phyloP scores from a whole-genome alignment of 2,113 vertebrate genomes.

The Prunella fulvescens region DNA sequence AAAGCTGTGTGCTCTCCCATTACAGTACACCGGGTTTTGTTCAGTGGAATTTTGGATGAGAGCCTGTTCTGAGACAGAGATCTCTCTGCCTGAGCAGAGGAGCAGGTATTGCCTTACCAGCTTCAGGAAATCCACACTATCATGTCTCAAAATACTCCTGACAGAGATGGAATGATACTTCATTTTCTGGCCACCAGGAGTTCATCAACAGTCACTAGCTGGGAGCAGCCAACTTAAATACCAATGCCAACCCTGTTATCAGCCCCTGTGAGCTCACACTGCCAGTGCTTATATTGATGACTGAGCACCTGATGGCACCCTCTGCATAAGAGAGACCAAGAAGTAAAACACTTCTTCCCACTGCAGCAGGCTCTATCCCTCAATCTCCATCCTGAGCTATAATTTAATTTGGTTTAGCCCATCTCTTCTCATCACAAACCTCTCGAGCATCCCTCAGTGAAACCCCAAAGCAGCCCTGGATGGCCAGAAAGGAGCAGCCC shows the following conservation, averaged over 20 bases:
- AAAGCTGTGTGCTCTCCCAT: background rate
- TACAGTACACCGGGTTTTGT: conserved; percentile 19
- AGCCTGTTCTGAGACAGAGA: background rate
- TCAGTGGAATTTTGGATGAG: conserved; percentile 17
- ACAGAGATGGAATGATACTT: background rate
- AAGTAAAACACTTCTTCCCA: background rate
- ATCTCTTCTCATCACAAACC: background rate
- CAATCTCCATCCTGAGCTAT: background rate
- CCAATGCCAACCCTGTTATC: background rate
- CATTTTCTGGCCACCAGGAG: background rate
- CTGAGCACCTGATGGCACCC: background rate
- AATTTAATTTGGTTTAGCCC: background rate
- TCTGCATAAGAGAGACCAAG: background rate
- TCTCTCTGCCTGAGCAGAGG: fast-evolving
- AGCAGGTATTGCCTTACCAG: background rate
- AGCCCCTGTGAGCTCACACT: background rate
- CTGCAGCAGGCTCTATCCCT: background rate
- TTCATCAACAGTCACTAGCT: background rate
- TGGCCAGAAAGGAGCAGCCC: background rate
- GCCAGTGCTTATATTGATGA: background rate
- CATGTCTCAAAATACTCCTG: conserved; percentile 29
- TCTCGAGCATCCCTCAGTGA: fast-evolving
- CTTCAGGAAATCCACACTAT: conserved; percentile 19
- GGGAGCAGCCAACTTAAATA: background rate
- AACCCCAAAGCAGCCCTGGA: no score